A percentile compares a stretch with the other conserved stretches of the same genome.
Conservation (phyloP, 2,888 invertebrate species). For the Ernsta delagoae region DNA sequence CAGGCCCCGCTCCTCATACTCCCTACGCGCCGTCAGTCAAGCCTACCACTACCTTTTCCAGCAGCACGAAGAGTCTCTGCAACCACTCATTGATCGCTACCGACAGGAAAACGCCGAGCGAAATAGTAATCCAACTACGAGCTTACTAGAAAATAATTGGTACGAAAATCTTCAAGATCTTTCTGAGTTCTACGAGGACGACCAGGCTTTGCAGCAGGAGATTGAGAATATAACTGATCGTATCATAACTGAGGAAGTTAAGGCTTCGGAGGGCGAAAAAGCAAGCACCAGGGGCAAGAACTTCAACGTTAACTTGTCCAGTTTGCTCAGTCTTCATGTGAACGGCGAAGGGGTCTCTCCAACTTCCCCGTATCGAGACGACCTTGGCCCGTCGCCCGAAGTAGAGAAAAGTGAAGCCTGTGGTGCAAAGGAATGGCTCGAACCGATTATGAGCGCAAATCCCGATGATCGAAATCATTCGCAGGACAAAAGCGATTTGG, state of each 20-base stretch:
- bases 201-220: slow-evolving; percentile 65
- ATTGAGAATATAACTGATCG: slow-evolving; percentile 70
- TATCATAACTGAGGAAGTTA: slow-evolving; percentile 63
- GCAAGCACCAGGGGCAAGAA: slow-evolving; percentile 51
- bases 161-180: slow-evolving; percentile 74
- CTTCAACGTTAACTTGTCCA: slow-evolving; percentile 77
- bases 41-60: slow-evolving; percentile 75
- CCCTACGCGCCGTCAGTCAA: slow-evolving; percentile 73
- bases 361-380: slow-evolving; percentile 54
- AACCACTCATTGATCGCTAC: slow-evolving; percentile 70
- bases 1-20: slow-evolving; percentile 62
- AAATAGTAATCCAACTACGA: slow-evolving; percentile 52
- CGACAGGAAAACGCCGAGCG: slow-evolving; percentile 58
- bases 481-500: slow-evolving; percentile 51
- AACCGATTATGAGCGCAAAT: slow-evolving; percentile 74
- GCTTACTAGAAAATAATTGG: slow-evolving; percentile 66
- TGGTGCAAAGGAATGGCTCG: slow-evolving; percentile 80
- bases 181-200: slow-evolving; percentile 81
- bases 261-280: slow-evolving; percentile 50
- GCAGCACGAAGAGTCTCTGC: slow-evolving; percentile 78
- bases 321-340: slow-evolving; percentile 68
- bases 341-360: slow-evolving; percentile 69
- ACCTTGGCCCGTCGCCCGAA: slow-evolving; percentile 60
- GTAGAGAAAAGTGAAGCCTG: slow-evolving; percentile 60
- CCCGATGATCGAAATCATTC: slow-evolving; percentile 62